These are phyloP conservation scores for Ciona savignyi DNA, from an alignment of 23 tunicate species.

Conservation along the genomic window DNA sequence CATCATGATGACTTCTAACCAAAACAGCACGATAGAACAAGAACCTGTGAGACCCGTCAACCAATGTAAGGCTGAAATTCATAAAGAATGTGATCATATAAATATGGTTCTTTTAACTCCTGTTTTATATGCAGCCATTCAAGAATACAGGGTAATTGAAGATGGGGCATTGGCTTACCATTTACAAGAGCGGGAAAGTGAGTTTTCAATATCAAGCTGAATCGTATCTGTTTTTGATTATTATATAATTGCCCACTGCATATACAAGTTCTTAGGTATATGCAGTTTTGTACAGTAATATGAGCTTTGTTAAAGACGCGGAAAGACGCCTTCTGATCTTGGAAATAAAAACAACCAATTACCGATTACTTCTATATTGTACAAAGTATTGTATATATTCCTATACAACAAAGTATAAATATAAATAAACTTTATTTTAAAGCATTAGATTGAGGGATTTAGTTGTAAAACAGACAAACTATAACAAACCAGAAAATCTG, in stretches of 20 bases:
- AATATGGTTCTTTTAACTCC: not conserved
- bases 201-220: not conserved
- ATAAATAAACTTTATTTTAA: too few relatives aligned
- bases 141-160: conserved; percentile 79
- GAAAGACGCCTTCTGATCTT: too few relatives aligned
- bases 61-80: conserved; percentile 32
- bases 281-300: too few relatives aligned
- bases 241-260: not conserved
- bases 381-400: too few relatives aligned
- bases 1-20: conserved; percentile 3
- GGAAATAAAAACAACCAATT: too few relatives aligned
- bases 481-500: too few relatives aligned
- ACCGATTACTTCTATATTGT: too few relatives aligned
- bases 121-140: conserved; percentile 33
- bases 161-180: conserved; percentile 86
- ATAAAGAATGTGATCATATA: not conserved
- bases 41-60: conserved; percentile 26
- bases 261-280: not conserved
- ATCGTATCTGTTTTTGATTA: not conserved
- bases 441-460: too few relatives aligned
- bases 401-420: too few relatives aligned
- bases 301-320: too few relatives aligned
- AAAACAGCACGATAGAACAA: not conserved
- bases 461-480: too few relatives aligned
- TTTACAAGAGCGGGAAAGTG: conserved; percentile 79